Evolutionary conservation across 2,113 vertebrate genomes (phyloP), one percentile per base, ranked within the genome.

Genomic region (Neofelis nebulosa): DNA sequence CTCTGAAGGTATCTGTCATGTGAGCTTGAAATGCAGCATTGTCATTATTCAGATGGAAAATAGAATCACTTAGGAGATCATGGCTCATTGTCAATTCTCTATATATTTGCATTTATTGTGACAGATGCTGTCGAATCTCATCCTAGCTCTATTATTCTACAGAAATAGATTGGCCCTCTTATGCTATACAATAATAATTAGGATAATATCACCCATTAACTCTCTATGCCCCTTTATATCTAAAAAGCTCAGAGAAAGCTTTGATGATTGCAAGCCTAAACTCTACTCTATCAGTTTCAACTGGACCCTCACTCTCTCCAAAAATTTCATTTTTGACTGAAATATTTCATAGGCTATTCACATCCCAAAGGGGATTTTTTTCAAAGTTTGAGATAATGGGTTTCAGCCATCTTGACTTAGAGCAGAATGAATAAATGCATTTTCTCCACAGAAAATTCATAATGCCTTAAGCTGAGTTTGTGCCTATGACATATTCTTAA

Each of bases 21-120:
- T 94, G 95, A 97, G 94, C 55, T 84, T 97, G 88, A 98, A 97
- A 97, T 95, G 78, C 88, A 89, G 92, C 83, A 81, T 93, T 97
- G 97, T 94, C 98, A 98, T 97, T 97, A 97, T 98, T 98, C 97
- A 97, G 73, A 98, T 74, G 85, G 97, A 98, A 98, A 98, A 97
- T 95, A 97, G 98, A 98, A 98, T 98, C 97, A 98, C 94, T 98
- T 97, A 97, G 97, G 95, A 97, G 98, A 98, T 98, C 88, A 95
- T 94, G 95, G 96, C 95, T 98, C 96, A 97, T 98, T 98, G 96
- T 98, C 97, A 98, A 57, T 98, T 97, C 96, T 98, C 98, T 98
- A 97, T 98, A 97, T 97, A 98, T 98, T 98, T 98, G 97, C 98
- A 98, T 98, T 98, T 98, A 98, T 97, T 98, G 97, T 98, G 98